Evolutionary conservation across 2,888 invertebrate species (phyloP), one percentile per base, ranked within the genome.

Genomic region (Clusia tigrina): DNA sequence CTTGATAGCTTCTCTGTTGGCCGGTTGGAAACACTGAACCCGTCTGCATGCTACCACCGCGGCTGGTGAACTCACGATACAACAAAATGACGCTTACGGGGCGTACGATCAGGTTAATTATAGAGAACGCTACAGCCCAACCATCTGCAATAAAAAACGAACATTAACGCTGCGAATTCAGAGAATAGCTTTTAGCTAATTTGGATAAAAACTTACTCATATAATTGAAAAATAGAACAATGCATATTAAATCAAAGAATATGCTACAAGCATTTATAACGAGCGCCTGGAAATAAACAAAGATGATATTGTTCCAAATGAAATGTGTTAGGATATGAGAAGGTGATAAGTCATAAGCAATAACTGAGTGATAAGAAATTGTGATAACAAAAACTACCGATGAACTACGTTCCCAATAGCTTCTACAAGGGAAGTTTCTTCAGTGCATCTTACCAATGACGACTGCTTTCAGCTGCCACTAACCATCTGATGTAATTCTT

Each of bases 1-100:
- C 84, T 74, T 84, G 82, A 67, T 84, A 84, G 68, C 77, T 83
- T 48, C 84, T 73, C 69, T 83, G 84, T 64, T 80, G 80, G 18
- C 68, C 78, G n/a, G 79, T 79, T 10, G 83, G 83, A 60, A 82
- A 81, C 1, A 83, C 80, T 18, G 82, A 76, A 0, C 76, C 79
- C 6, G 78, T 68, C 58, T 75, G 80, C 26, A 81, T 62, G 37
- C 73, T 76, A 12, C 84, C 84, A 37, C 84, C 83, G 23, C 84
- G 81, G 17, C 81, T 74, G 60, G 74, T 81, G 52, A 83, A 80
- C 67, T 84, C 84, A 6, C 81, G 80, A 63, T 82, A 83, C 46
- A 84, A 70, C 26, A 84, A 62, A 18, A 82, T 69, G 9, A 81
- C 74, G 64, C 81, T 81, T 51, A 83, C 66, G 1, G 84, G 84